These are phyloP conservation scores for Antechinus flavipes DNA, from an alignment of 2,113 vertebrate genomes.

Conservation along the genomic window DNA sequence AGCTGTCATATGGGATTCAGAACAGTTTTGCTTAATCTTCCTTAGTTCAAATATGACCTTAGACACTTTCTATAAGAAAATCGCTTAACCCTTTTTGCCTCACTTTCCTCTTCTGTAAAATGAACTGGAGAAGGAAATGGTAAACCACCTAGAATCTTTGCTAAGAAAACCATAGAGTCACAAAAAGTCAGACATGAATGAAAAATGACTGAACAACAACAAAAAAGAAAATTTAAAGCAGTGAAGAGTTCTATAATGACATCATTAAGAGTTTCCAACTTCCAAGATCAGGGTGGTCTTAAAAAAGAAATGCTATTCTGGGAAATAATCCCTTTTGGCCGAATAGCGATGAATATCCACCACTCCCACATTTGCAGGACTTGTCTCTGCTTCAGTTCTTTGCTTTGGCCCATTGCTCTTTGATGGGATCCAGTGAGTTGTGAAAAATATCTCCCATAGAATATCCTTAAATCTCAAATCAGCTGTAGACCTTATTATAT, in stretches of 20 bases:
- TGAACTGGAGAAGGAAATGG: neutral
- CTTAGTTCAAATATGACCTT: neutral
- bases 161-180: neutral
- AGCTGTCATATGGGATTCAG: neutral
- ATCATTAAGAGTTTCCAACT: neutral
- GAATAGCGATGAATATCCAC: constrained; percentile 26
- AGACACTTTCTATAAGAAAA: neutral
- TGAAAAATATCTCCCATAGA: constrained; percentile 58
- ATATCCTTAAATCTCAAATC: constrained; percentile 65
- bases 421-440: constrained; percentile 64
- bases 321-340: constrained; percentile 10
- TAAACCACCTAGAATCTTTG: neutral
- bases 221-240: neutral
- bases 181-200: no score
- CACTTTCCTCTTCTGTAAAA: neutral
- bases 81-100: neutral
- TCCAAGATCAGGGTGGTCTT: neutral
- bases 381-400: constrained; percentile 33
- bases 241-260: accelerated
- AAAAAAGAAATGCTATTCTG: neutral
- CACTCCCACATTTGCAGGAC: neutral
- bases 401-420: constrained; percentile 66
- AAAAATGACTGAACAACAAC: neutral
- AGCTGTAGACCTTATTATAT: constrained; percentile 64
- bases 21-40: accelerated